These are phyloP conservation scores for Zonotrichia albicollis DNA, from an alignment of 2,797 vertebrate genomes.

Conservation along the genomic window DNA sequence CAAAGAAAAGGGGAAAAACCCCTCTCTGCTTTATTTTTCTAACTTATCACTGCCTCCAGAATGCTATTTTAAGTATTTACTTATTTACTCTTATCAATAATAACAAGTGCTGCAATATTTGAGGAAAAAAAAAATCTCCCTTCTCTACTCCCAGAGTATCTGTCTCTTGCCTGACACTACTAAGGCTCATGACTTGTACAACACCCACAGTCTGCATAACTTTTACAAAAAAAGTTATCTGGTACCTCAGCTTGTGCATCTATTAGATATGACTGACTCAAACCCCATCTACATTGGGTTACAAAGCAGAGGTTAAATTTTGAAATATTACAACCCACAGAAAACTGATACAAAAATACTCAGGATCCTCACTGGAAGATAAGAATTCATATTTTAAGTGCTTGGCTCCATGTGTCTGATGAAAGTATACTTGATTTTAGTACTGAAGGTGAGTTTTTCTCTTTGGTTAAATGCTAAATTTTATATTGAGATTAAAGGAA, in stretches of 20 bases:
- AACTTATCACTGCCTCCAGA: background rate
- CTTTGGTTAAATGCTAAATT: background rate
- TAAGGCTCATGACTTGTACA: background rate
- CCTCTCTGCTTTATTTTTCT: background rate
- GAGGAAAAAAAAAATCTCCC: background rate
- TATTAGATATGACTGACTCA: background rate
- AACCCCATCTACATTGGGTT: background rate
- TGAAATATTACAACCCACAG: background rate
- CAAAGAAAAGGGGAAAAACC: background rate
- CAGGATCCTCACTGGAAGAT: background rate
- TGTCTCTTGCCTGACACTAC: background rate
- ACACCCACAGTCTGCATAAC: background rate
- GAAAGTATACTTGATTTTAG: background rate
- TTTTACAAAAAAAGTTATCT: background rate
- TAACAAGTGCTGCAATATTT: background rate
- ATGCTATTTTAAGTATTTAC: background rate
- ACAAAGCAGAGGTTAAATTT: background rate
- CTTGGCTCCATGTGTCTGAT: accelerated
- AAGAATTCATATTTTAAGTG: background rate
- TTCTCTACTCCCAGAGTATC: background rate
- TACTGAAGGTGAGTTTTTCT: background rate
- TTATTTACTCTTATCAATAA: conserved; percentile 13
- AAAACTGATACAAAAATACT: background rate
- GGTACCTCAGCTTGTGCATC: background rate
- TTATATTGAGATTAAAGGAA: background rate